Percentiles rank a stretch among this genome's conserved stretches.
These are phyloP conservation scores for Sapajus apella DNA, from an alignment of 2,113 vertebrate genomes.

Conservation along the genomic window DNA sequence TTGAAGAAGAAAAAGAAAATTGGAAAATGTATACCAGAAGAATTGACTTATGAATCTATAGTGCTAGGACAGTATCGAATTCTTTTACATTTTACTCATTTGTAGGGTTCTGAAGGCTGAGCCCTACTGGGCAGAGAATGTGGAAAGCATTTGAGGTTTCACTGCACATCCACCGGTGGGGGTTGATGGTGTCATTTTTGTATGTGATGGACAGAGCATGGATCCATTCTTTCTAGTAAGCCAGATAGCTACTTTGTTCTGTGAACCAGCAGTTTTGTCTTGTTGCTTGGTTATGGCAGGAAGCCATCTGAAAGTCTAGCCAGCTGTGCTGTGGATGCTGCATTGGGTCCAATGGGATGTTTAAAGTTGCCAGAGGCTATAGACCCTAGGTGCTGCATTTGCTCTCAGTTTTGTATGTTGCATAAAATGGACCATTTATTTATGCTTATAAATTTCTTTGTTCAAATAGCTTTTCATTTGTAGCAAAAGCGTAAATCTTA, in stretches of 20 bases:
- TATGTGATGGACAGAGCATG: neutral
- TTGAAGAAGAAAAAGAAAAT: neutral
- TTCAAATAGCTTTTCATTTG: neutral
- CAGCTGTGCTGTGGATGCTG: neutral
- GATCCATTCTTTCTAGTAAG: neutral
- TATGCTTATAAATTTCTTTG: neutral
- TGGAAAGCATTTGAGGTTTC: neutral
- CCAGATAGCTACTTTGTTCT: neutral
- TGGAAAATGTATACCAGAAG: neutral
- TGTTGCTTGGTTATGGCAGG: neutral
- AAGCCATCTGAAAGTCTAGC: neutral
- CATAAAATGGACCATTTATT: neutral
- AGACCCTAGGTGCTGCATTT: neutral
- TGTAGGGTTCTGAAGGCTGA: neutral
- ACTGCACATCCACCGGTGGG: neutral
- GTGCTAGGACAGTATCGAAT: neutral
- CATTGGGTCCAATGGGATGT: neutral
- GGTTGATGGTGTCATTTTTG: neutral
- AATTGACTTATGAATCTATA: neutral
- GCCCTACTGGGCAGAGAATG: too few species aligned
- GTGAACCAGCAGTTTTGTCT: neutral
- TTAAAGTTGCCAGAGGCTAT: neutral
- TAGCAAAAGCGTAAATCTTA: neutral
- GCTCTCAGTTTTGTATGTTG: neutral
- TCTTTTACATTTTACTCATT: neutral